Percentiles rank a stretch among this genome's conserved stretches.
These are phyloP conservation scores for Drosophila subobscura DNA, from an alignment of 1,140 invertebrate species.

Conservation along the genomic window DNA sequence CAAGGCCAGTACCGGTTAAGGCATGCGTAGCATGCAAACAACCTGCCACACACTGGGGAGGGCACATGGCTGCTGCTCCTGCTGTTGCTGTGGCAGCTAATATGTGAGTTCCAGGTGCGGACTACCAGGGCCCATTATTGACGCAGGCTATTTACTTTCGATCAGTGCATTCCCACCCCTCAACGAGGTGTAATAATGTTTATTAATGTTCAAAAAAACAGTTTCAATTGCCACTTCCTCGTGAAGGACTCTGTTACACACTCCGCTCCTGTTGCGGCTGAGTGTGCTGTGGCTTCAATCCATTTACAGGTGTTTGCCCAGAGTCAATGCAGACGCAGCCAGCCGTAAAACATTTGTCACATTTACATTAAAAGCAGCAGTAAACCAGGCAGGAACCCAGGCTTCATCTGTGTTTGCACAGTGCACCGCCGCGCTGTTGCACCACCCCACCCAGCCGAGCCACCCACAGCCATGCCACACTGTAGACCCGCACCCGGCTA, in stretches of 20 bases:
- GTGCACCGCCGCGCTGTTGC: background rate
- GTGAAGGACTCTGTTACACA: background rate
- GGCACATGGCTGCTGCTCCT: conserved; percentile 16
- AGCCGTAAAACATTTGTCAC: conserved; percentile 81
- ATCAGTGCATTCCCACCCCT: background rate
- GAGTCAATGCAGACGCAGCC: conserved; percentile 73
- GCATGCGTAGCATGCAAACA: conserved; percentile 65
- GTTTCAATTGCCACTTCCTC: background rate
- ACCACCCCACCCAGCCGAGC: background rate
- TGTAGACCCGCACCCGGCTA: conserved; percentile 6
- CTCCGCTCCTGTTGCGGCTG: conserved; percentile 33
- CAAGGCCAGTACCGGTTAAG: conserved; percentile 49
- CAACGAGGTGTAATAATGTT: too few relatives aligned
- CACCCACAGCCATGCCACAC: background rate
- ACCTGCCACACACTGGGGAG: conserved; percentile 19
- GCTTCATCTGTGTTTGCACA: conserved; percentile 39
- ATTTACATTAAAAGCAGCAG: conserved; percentile 76
- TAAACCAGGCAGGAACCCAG: conserved; percentile 20
- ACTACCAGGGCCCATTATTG: background rate
- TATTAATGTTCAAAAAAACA: background rate
- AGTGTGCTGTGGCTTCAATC: conserved; percentile 61
- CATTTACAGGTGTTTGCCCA: conserved; percentile 79
- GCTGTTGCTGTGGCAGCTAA: conserved; percentile 21
- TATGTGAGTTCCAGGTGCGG: conserved; percentile 24
- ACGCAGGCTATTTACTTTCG: background rate